phyloP scores from a whole-genome alignment of 2,797 vertebrate species.

The Gallirallus australis region DNA sequence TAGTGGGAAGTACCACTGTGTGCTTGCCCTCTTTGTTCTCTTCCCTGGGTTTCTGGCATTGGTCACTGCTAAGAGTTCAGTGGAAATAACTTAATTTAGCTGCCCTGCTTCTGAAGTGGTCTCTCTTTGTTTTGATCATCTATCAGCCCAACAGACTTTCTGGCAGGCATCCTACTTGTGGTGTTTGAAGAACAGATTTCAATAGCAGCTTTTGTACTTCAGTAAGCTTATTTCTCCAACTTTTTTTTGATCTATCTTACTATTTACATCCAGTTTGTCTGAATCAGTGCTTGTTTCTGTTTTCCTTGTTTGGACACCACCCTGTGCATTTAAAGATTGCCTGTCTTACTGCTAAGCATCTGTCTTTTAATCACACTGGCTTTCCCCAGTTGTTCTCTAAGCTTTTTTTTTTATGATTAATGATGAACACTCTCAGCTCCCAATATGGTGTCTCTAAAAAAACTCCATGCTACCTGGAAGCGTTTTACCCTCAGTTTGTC shows the following conservation, averaged over 20 bases:
- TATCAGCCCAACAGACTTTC: background rate
- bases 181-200: background rate
- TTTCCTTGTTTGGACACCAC: background rate
- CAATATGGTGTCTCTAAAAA: background rate
- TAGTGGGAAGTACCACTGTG: background rate
- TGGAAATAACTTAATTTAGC: background rate
- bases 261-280: background rate
- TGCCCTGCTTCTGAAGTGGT: conserved; percentile 8
- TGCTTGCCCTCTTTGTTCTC: background rate
- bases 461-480: background rate
- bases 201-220: background rate
- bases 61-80: background rate
- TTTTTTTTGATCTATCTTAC: background rate
- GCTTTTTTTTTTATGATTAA: background rate
- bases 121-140: background rate
- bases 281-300: background rate
- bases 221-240: background rate
- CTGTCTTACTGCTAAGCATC: background rate
- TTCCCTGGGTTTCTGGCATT: background rate
- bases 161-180: background rate
- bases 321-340: background rate
- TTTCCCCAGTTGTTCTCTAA: background rate
- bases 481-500: background rate
- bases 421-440: background rate
- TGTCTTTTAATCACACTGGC: background rate